Percentiles rank a stretch among this genome's conserved stretches.
phyloP scores from a whole-genome alignment of 2,888 invertebrate species.

The Harpalus rufipes region DNA sequence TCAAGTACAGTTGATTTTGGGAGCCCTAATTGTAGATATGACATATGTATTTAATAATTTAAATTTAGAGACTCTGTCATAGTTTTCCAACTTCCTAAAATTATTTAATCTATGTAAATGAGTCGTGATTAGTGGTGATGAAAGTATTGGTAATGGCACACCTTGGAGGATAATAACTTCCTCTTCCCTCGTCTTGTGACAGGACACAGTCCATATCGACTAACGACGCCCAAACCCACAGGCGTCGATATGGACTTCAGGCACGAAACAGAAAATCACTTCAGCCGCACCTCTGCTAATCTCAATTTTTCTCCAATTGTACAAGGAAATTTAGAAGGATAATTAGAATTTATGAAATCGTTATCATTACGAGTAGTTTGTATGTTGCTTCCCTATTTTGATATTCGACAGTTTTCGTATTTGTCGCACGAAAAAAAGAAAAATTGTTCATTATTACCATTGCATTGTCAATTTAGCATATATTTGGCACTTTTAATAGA shows the following conservation, averaged over 20 bases:
- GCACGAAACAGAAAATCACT: constrained; percentile 19
- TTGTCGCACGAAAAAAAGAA: no score
- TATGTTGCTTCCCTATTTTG: no score
- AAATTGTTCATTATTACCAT: no score
- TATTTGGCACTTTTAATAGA: no score
- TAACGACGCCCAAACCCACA: constrained; percentile 3
- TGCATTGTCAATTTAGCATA: no score
- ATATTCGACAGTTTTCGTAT: no score
- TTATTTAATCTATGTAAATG: background rate
- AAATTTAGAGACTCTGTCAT: background rate
- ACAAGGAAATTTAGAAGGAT: background rate
- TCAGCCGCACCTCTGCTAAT: background rate
- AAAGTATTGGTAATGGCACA: constrained; percentile 12
- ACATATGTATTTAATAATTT: background rate
- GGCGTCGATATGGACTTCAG: background rate
- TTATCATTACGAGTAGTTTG: no score
- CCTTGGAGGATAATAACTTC: constrained; percentile 25
- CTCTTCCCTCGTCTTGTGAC: constrained; percentile 42
- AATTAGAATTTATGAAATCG: background rate
- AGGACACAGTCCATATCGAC: constrained; percentile 35
- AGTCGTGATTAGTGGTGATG: background rate
- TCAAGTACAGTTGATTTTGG: no score
- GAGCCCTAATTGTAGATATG: background rate
- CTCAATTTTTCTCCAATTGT: background rate
- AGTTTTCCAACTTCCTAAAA: background rate